Conservation (phyloP, 2,888 invertebrate genomes). For the Aphodius granarius region DNA sequence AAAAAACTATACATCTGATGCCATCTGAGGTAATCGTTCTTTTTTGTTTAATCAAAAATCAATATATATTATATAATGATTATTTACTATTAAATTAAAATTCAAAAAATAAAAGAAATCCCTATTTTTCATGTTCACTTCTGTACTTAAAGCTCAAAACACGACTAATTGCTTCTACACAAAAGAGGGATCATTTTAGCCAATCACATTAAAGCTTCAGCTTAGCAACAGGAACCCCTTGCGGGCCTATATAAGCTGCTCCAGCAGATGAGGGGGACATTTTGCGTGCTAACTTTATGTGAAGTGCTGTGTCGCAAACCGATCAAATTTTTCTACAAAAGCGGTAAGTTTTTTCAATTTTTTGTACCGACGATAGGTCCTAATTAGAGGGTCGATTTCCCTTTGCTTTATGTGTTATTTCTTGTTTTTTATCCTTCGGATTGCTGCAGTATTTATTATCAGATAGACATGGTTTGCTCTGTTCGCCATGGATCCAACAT, state of each 20-base stretch:
- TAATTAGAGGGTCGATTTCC: neutral
- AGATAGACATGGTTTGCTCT: neutral
- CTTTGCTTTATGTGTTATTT: neutral
- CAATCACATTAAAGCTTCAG: neutral
- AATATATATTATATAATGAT: too few species aligned
- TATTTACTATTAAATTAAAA: too few species aligned
- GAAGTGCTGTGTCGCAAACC: neutral
- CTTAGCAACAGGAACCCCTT: neutral
- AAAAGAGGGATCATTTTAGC: too few species aligned
- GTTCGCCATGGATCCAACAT: neutral
- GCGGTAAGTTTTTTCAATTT: neutral
- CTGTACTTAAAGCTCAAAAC: too few species aligned
- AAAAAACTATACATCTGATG: neutral
- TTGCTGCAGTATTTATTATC: too few species aligned
- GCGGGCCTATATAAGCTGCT: neutral
- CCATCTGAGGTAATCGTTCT: too few species aligned
- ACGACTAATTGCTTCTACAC: too few species aligned
- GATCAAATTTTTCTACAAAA: neutral
- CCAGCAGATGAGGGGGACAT: neutral
- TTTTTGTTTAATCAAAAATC: too few species aligned
- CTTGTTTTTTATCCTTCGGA: neutral
- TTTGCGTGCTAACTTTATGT: neutral
- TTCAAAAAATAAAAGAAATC: too few species aligned
- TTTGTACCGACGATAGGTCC: neutral
- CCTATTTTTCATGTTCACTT: too few species aligned